Percentiles rank a stretch among this genome's conserved stretches.
These are phyloP conservation scores for Chironomus tepperi DNA, from an alignment of 1,140 invertebrate species.

Conservation along the genomic window DNA sequence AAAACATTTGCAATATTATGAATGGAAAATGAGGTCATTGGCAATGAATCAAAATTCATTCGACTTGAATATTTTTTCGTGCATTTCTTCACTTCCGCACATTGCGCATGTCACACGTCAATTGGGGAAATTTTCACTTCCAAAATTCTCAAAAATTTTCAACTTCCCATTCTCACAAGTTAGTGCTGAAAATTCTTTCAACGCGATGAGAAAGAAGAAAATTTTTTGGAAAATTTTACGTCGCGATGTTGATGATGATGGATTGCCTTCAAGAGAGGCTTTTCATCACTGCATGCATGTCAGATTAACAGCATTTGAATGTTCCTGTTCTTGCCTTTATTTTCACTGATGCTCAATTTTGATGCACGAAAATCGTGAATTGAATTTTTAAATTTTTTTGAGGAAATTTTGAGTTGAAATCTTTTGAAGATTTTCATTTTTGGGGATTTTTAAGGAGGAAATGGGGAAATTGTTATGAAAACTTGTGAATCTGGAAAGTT, in stretches of 20 bases:
- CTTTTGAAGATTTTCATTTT: no score
- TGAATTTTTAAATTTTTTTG: conserved; percentile 4
- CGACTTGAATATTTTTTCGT: not conserved
- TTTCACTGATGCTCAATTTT: not conserved
- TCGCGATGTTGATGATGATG: not conserved
- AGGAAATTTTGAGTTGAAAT: not conserved
- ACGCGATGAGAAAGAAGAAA: not conserved
- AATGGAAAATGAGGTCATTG: conserved; percentile 2
- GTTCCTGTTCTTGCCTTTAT: not conserved
- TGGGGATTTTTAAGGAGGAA: no score
- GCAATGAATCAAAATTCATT: conserved; percentile 9
- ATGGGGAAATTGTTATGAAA: no score
- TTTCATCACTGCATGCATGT: no score
- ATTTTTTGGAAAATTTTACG: not conserved
- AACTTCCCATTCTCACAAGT: not conserved
- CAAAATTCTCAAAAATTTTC: not conserved
- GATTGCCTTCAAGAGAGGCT: not conserved
- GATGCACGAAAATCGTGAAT: not conserved
- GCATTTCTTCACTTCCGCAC: not conserved
- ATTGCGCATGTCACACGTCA: not conserved
- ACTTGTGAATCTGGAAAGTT: no score
- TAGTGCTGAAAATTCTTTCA: not conserved
- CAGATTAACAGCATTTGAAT: not conserved
- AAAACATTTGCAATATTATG: not conserved
- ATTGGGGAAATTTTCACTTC: not conserved